phyloP scores from a whole-genome alignment of 1,140 invertebrate species.

The Bombus sylvicola region DNA sequence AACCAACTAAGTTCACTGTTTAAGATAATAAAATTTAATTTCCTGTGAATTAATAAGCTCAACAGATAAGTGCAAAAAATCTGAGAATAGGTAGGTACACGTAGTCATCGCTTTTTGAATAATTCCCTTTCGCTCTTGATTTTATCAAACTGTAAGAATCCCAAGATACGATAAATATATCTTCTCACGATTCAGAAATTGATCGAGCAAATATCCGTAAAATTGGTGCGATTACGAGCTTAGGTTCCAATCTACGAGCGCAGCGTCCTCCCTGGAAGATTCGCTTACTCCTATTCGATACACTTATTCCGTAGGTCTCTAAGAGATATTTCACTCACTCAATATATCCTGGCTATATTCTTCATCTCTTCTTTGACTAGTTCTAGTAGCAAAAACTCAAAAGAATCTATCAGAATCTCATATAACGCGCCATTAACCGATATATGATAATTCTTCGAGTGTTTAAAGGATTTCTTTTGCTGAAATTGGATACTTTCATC shows the following conservation, averaged over 20 bases:
- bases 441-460: neutral
- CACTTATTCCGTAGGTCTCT: conserved; percentile 8
- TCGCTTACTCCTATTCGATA: conserved; percentile 14
- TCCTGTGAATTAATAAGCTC: too few relatives aligned
- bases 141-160: conserved; percentile 21
- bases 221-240: conserved; percentile 68
- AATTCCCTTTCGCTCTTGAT: neutral
- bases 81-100: neutral
- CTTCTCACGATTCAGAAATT: conserved; percentile 49
- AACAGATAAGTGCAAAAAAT: neutral
- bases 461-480: neutral
- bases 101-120: neutral
- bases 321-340: conserved; percentile 47
- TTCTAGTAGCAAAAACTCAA: neutral
- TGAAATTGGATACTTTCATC: neutral
- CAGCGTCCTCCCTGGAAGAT: conserved; percentile 11
- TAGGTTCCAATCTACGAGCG: conserved; percentile 61
- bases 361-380: conserved; percentile 1
- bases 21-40: too few relatives aligned
- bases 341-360: neutral
- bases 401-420: neutral
- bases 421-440: neutral
- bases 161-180: conserved; percentile 50
- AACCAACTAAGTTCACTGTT: too few relatives aligned
- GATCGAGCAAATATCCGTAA: conserved; percentile 67